These are phyloP conservation scores for Elysia chlorotica DNA, from an alignment of 1,140 invertebrate genomes.

Conservation along the genomic window DNA sequence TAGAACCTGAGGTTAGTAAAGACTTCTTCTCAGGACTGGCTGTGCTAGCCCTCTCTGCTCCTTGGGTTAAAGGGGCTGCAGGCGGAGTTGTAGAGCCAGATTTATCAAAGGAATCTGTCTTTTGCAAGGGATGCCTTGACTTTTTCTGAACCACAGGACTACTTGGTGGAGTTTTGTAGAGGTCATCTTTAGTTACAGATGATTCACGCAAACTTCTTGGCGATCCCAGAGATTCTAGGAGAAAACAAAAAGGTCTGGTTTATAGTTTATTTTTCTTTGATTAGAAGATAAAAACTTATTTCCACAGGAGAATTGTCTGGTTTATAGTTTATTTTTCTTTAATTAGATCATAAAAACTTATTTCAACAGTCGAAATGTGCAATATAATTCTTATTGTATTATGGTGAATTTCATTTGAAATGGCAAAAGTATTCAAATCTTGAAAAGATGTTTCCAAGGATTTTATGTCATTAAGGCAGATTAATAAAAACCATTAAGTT, in stretches of 20 bases:
- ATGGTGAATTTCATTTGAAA: too few relatives aligned
- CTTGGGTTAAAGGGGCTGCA: conserved; percentile 16
- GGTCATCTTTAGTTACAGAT: conserved; percentile 28
- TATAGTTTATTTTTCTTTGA: background rate
- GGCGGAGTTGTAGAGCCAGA: conserved; percentile 27
- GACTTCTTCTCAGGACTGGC: background rate
- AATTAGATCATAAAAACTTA: background rate
- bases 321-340: background rate
- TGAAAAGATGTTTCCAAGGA: too few relatives aligned
- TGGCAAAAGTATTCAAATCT: too few relatives aligned
- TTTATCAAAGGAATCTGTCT: conserved; percentile 45
- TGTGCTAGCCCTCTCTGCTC: background rate
- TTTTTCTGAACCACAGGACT: conserved; percentile 37
- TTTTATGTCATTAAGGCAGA: too few relatives aligned
- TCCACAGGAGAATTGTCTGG: background rate
- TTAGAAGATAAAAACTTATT: background rate
- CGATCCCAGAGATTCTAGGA: background rate
- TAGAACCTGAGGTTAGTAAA: too few relatives aligned
- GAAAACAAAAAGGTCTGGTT: background rate
- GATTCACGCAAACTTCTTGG: background rate
- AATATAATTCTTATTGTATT: background rate
- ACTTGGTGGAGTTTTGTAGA: conserved; percentile 47
- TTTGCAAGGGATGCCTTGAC: conserved; percentile 35
- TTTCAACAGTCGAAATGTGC: background rate
- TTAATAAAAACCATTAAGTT: too few relatives aligned